Evolutionary conservation across 2,113 vertebrate genomes (phyloP).

Genomic region (Cichladusa arquata): DNA sequence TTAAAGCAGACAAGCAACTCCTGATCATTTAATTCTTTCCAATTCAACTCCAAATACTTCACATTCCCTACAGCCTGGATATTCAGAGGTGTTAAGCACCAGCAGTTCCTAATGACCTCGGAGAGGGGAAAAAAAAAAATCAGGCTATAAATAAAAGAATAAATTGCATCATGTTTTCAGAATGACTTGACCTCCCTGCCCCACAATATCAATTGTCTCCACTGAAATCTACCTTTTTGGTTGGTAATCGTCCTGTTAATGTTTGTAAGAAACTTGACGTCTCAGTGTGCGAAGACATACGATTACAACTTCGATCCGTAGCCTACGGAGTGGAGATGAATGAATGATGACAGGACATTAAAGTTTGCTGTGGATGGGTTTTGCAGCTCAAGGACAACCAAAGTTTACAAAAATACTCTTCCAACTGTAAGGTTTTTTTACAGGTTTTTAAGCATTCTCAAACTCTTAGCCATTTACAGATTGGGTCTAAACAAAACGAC

Average conservation of each 20-base stretch:
- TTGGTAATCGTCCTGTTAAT: constrained; percentile 99
- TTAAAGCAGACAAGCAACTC: constrained; percentile 27
- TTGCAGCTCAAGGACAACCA: constrained; percentile 57
- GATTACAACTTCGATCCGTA: constrained; percentile 99
- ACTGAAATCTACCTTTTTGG: constrained; percentile 97
- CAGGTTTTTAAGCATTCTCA: constrained; percentile 18
- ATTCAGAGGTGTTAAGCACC: constrained; percentile 35
- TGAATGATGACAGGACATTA: constrained; percentile 95
- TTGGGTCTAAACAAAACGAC: constrained; percentile 9
- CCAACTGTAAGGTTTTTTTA: constrained; percentile 27
- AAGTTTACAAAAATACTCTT: constrained; percentile 45
- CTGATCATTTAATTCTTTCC: constrained; percentile 19
- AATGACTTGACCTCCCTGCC: constrained; percentile 60
- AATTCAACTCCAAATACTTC: background rate
- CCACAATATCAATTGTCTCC: constrained; percentile 68
- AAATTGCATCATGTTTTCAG: constrained; percentile 43
- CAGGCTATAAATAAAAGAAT: constrained; percentile 43
- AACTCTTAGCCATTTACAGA: constrained; percentile 27
- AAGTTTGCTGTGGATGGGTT: constrained; percentile 66
- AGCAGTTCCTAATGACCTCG: constrained; percentile 1
- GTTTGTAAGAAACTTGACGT: constrained; percentile 99
- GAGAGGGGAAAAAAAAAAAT: background rate
- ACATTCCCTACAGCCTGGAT: background rate
- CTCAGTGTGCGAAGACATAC: constrained; percentile 99
- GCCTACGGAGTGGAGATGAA: constrained; percentile 97